These are phyloP conservation scores for Hylaeus volcanicus DNA, from an alignment of 1,140 invertebrate genomes.

Conservation along the genomic window DNA sequence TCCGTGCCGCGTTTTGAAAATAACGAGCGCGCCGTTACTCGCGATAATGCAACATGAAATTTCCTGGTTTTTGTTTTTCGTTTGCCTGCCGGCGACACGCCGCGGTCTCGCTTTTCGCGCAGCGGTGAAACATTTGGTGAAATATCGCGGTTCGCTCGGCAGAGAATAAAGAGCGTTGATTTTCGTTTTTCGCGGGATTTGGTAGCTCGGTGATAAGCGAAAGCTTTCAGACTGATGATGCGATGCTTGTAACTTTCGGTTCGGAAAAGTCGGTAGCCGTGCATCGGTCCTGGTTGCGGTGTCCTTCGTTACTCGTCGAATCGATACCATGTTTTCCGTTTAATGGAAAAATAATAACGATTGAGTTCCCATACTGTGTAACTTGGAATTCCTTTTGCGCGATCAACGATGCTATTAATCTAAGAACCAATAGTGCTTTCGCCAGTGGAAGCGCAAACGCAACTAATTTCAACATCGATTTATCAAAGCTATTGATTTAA, in stretches of 20 bases:
- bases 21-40: background rate
- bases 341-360: too few relatives aligned
- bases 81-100: slow-evolving; percentile 1
- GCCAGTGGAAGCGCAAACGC: too few relatives aligned
- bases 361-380: too few relatives aligned
- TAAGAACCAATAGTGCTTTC: too few relatives aligned
- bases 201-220: background rate
- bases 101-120: background rate
- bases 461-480: too few relatives aligned
- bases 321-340: too few relatives aligned
- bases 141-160: slow-evolving; percentile 1
- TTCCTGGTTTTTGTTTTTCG: slow-evolving; percentile 15
- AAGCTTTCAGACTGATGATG: background rate
- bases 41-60: slow-evolving; percentile 41
- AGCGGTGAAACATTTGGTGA: background rate
- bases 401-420: too few relatives aligned
- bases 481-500: too few relatives aligned
- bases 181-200: slow-evolving; percentile 4
- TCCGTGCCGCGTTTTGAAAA: slow-evolving; percentile 1
- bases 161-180: background rate
- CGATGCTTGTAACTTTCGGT: background rate
- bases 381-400: too few relatives aligned
- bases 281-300: background rate
- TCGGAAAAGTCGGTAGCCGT: background rate
- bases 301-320: too few relatives aligned